Conservation (phyloP, 2,113 vertebrate species). For the Columba livia region DNA sequence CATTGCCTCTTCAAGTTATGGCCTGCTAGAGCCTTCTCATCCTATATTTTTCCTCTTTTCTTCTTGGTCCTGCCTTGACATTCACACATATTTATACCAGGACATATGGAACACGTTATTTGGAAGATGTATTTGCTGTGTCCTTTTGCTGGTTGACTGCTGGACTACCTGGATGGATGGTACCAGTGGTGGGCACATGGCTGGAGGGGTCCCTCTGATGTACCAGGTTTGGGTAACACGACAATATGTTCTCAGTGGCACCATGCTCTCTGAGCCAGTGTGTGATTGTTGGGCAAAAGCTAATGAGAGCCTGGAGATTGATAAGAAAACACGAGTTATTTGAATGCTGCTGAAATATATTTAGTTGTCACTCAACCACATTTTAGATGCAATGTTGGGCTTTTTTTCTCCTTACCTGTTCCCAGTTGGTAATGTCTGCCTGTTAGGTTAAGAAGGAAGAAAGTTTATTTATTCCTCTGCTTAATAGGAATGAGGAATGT, state of each 20-base stretch:
- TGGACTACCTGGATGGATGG: accelerated
- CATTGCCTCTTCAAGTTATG: not conserved
- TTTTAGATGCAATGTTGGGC: not conserved
- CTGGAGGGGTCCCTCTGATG: not conserved
- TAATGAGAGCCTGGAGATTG: not conserved
- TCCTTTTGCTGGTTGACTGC: not conserved
- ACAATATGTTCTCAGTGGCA: not conserved
- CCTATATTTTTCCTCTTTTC: not conserved
- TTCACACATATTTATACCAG: not conserved
- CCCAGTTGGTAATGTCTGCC: not conserved
- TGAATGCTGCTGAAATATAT: not conserved
- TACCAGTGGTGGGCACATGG: accelerated
- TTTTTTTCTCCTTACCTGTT: not conserved
- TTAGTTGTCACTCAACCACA: not conserved
- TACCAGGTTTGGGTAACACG: not conserved
- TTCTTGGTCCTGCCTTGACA: not conserved
- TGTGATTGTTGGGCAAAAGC: not conserved
- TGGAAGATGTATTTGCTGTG: not conserved
- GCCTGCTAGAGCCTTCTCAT: not conserved
- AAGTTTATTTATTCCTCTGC: not conserved
- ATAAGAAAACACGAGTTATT: not conserved
- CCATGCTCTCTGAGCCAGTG: not conserved
- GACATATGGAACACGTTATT: not conserved
- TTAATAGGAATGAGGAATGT: not conserved
- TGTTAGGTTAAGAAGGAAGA: not conserved